A percentile compares a stretch with the other conserved stretches of the same genome.
Evolutionary conservation across 1,140 invertebrate genomes (phyloP).

Genomic region (Drosophila nannoptera): DNA sequence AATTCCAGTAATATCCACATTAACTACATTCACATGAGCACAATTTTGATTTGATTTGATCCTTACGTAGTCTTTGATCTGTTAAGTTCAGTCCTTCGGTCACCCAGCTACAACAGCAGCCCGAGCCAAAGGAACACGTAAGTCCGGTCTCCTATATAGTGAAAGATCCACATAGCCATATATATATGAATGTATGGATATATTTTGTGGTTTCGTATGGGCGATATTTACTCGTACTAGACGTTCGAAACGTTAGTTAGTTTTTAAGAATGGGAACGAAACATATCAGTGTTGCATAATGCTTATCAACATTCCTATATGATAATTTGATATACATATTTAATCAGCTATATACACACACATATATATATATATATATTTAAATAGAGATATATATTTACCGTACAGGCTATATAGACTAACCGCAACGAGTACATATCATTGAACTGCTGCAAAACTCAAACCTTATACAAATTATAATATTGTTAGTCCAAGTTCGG

Average conservation of each 20-base stretch:
- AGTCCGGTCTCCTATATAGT: constrained; percentile 14
- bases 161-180: not conserved
- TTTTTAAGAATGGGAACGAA: constrained; percentile 64
- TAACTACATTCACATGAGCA: constrained; percentile 28
- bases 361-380: constrained; percentile 27
- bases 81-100: not conserved
- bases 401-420: constrained; percentile 54
- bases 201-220: constrained; percentile 17
- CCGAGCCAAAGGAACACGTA: constrained; percentile 23
- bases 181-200: not conserved
- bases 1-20: constrained; percentile 61
- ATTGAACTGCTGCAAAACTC: constrained; percentile 67
- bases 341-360: constrained; percentile 24
- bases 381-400: constrained; percentile 30
- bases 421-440: constrained; percentile 78
- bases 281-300: constrained; percentile 66
- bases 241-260: constrained; percentile 39
- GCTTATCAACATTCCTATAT: constrained; percentile 55
- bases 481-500: constrained; percentile 16
- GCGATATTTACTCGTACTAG: constrained; percentile 11
- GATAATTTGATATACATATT: constrained; percentile 49
- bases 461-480: constrained; percentile 43
- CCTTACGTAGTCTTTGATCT: constrained; percentile 7
- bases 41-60: constrained; percentile 33
- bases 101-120: not conserved